Evolutionary conservation across 1,140 invertebrate genomes (phyloP), one percentile per base, ranked within the genome.

Genomic region (Drosophila serrata): DNA sequence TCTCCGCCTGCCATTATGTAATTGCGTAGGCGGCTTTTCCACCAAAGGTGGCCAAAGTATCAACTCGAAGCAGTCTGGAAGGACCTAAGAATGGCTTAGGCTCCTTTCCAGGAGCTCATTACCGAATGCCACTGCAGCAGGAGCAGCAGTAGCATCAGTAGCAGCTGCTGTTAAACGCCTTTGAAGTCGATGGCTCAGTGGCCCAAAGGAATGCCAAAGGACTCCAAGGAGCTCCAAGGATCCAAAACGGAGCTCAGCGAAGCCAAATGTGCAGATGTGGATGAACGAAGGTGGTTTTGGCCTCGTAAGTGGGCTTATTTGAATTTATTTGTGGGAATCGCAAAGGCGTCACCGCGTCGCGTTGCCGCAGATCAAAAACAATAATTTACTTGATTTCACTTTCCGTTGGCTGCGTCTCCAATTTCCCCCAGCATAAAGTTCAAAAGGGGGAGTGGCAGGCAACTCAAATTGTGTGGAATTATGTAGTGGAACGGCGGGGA

Each of bases 361-460:
- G 35, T 58, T 12, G 55, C 61, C 51, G 8, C 43, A 56, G 69
- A 76, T 86, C 68, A 82, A 76, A 88, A 69, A 79, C 82, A 88
- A 88, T 76, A 82, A 82, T 80, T 87, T 90, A 84, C 76, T 82
- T 59, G 76, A 79, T 70, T 80, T 70, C 72, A 77, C 60, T 84
- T 68, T 43, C 37, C 33, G 33, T 19, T 46, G 43, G 40, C n/a
- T 37, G 19, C 58, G 6, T 35, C 58, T 51, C 43, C 43, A 17
- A n/a, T 51, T 35, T 53, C 45, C 57, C 37, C n/a, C 11, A 51
- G 12, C n/a, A 11, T 12, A 39, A 24, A 24, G 33, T 46, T 64
- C 43, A 49, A 35, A n/a, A n/a, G 43, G 62, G 24, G 39, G 48
- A 17, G 58, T 40, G 58, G 31, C 62, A 17, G 4, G n/a, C 51